A percentile compares a stretch with the other conserved stretches of the same genome.
Evolutionary conservation across 2,113 vertebrate species (phyloP).

Genomic region (Clinocottus analis): DNA sequence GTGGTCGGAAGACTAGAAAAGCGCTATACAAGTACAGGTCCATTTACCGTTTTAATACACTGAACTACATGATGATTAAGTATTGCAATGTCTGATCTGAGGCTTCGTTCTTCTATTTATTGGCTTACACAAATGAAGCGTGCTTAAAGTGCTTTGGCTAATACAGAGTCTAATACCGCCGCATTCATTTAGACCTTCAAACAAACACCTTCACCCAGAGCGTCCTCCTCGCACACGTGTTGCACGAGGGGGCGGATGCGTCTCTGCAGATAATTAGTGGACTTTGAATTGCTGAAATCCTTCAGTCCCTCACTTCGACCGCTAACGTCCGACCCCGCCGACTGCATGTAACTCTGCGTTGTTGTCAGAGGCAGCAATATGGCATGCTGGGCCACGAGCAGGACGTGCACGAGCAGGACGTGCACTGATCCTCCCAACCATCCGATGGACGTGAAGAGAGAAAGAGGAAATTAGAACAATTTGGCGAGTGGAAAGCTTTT

Average conservation of each 20-base stretch:
- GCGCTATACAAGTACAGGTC: too few relatives aligned
- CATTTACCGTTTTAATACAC: slow-evolving; percentile 10
- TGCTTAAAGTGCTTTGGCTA: not conserved
- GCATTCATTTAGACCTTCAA: not conserved
- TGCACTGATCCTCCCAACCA: too few relatives aligned
- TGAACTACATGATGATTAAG: slow-evolving; percentile 3
- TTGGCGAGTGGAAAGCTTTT: slow-evolving; percentile 4
- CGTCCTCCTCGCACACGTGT: not conserved
- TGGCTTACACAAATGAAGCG: not conserved
- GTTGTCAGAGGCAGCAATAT: slow-evolving; percentile 2
- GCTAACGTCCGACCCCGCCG: too few relatives aligned
- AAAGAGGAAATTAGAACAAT: slow-evolving; percentile 35
- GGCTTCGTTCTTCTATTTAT: not conserved
- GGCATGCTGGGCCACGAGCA: not conserved
- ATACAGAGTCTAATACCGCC: not conserved
- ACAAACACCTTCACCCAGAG: not conserved
- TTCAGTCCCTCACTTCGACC: not conserved
- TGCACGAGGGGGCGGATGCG: not conserved
- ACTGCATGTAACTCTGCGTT: too few relatives aligned
- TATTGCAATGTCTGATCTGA: slow-evolving; percentile 3
- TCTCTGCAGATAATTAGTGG: slow-evolving; percentile 11
- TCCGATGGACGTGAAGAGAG: too few relatives aligned
- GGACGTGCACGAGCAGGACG: too few relatives aligned
- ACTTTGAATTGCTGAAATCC: slow-evolving; percentile 17
- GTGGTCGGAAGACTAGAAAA: too few relatives aligned